Evolutionary conservation across 2,888 invertebrate species (phyloP).

Genomic region (Caenorhabditis sp.): DNA sequence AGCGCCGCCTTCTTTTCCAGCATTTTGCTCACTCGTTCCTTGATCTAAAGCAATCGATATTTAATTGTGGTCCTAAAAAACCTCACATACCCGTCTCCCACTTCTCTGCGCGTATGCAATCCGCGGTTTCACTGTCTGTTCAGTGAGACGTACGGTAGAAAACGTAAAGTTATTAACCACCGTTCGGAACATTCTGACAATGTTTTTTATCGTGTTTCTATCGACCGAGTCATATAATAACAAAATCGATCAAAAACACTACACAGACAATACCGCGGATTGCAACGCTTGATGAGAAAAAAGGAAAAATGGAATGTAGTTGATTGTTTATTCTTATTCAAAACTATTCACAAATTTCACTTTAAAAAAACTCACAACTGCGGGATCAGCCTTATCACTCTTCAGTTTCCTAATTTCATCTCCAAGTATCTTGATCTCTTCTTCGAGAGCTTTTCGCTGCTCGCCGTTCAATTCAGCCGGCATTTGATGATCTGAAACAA

Average conservation of each 20-base stretch:
- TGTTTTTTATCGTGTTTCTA: conserved; percentile 4
- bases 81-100: conserved; percentile 74
- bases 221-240: too few species aligned
- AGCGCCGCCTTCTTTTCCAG: conserved; percentile 90
- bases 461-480: conserved; percentile 45
- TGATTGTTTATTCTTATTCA: too few species aligned
- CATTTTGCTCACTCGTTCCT: conserved; percentile 91
- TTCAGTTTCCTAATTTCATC: conserved; percentile 70
- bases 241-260: background rate
- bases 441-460: conserved; percentile 54
- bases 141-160: conserved; percentile 36
- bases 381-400: conserved; percentile 62
- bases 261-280: conserved; percentile 16
- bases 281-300: conserved; percentile 19
- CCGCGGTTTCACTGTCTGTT: conserved; percentile 56
- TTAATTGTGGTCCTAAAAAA: background rate
- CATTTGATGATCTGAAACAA: conserved; percentile 28
- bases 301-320: conserved; percentile 4
- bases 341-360: too few species aligned
- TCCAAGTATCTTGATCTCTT: conserved; percentile 65
- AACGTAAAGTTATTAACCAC: conserved; percentile 27
- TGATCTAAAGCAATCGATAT: conserved; percentile 87
- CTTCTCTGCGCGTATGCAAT: conserved; percentile 77
- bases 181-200: conserved; percentile 24
- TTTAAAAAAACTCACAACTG: conserved; percentile 60